phyloP scores from a whole-genome alignment of 1,140 invertebrate genomes.

The Megathymus violae region DNA sequence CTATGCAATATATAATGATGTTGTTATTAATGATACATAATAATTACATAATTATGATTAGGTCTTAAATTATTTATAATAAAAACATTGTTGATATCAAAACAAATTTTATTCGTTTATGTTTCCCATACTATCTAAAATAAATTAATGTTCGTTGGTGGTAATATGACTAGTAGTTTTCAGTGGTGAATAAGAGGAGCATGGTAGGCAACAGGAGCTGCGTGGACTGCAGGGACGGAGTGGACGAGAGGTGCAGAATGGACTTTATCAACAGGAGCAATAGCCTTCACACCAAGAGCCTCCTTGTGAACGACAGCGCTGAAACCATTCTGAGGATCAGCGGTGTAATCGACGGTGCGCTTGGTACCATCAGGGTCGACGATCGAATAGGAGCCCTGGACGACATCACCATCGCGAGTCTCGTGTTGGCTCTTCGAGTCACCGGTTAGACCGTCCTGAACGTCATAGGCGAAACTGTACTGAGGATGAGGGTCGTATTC shows the following conservation, averaged over 20 bases:
- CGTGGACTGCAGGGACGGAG: constrained; percentile 85
- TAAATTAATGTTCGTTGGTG: constrained; percentile 34
- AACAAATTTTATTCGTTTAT: constrained; percentile 34
- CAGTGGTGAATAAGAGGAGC: constrained; percentile 58
- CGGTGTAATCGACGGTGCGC: constrained; percentile 87
- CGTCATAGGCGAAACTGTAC: constrained; percentile 86
- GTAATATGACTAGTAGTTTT: constrained; percentile 44
- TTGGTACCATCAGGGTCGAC: constrained; percentile 87
- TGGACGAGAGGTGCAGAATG: constrained; percentile 77
- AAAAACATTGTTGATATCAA: constrained; percentile 27
- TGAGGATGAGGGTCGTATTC: constrained; percentile 84
- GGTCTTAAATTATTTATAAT: neutral
- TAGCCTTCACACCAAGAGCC: constrained; percentile 51
- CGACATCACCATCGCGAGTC: constrained; percentile 85
- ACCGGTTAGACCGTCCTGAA: constrained; percentile 87
- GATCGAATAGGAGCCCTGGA: constrained; percentile 86
- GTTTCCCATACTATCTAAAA: constrained; percentile 22
- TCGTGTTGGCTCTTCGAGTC: constrained; percentile 88
- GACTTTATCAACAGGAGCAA: constrained; percentile 56
- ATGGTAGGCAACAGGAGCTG: constrained; percentile 66
- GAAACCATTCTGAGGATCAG: constrained; percentile 83
- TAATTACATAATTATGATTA: too few species aligned
- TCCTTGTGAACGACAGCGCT: constrained; percentile 82
- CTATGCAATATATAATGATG: too few species aligned
- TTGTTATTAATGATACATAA: too few species aligned